Evolutionary conservation across 2,797 vertebrate species (phyloP).

Genomic region (Sparus aurata): DNA sequence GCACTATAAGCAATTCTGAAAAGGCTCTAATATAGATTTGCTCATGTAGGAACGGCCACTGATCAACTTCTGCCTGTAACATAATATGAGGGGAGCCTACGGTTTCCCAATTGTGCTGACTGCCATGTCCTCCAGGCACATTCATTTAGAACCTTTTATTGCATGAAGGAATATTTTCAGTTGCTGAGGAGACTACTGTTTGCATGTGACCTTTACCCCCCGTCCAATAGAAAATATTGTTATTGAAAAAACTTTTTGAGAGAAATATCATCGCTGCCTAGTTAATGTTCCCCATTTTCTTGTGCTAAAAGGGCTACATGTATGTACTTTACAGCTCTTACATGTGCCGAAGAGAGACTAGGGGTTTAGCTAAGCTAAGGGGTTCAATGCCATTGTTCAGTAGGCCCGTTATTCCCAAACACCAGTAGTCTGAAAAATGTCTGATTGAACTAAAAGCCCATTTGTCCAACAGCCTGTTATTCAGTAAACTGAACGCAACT

Average conservation of each 20-base stretch:
- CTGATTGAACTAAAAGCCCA: too few species aligned
- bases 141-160: not conserved
- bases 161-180: not conserved
- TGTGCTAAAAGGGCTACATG: not conserved
- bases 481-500: too few species aligned
- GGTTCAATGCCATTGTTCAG: too few species aligned
- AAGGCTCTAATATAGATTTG: slow-evolving; percentile 57
- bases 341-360: not conserved
- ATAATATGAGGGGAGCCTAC: slow-evolving; percentile 19
- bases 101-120: slow-evolving; percentile 5
- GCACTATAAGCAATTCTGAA: slow-evolving; percentile 56
- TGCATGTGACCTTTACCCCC: not conserved
- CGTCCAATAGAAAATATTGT: not conserved
- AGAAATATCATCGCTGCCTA: not conserved
- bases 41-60: slow-evolving; percentile 41
- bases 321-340: not conserved
- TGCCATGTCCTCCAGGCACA: slow-evolving; percentile 1
- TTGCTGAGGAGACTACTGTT: not conserved
- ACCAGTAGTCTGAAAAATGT: too few species aligned
- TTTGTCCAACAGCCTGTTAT: too few species aligned
- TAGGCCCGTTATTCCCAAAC: too few species aligned
- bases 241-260: not conserved
- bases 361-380: not conserved
- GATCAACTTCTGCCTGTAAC: slow-evolving; percentile 45
- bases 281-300: not conserved